These are phyloP conservation scores for Margaritifera margaritifera DNA, from an alignment of 2,888 invertebrate species.

Conservation along the genomic window DNA sequence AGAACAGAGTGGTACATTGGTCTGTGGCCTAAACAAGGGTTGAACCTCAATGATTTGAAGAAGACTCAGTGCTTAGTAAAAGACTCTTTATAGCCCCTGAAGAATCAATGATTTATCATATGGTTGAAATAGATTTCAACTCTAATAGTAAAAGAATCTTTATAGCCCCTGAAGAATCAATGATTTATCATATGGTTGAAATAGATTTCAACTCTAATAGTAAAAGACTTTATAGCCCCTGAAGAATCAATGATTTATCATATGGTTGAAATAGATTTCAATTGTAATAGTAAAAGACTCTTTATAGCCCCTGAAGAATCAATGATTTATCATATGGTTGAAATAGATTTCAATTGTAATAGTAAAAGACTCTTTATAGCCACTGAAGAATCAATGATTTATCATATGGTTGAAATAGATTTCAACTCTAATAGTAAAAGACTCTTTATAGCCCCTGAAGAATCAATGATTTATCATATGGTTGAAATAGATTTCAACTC, in stretches of 20 bases:
- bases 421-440: not conserved
- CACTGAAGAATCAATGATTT: not conserved
- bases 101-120: not conserved
- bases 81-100: not conserved
- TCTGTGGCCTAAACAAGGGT: too few relatives aligned
- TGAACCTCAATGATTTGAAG: too few relatives aligned
- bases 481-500: not conserved
- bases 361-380: too few relatives aligned
- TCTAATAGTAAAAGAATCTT: too few relatives aligned
- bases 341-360: not conserved
- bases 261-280: not conserved
- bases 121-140: not conserved
- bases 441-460: not conserved
- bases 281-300: too few relatives aligned
- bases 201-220: not conserved
- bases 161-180: not conserved
- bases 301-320: not conserved
- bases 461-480: not conserved
- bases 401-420: not conserved
- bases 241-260: not conserved
- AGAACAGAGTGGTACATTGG: too few relatives aligned
- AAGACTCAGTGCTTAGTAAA: too few relatives aligned
- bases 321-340: not conserved
- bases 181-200: not conserved
- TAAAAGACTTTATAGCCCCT: too few relatives aligned